Base-by-base conservation (phyloP, 2,888 invertebrate genomes). In the Heterodera filipjevi region DNA sequence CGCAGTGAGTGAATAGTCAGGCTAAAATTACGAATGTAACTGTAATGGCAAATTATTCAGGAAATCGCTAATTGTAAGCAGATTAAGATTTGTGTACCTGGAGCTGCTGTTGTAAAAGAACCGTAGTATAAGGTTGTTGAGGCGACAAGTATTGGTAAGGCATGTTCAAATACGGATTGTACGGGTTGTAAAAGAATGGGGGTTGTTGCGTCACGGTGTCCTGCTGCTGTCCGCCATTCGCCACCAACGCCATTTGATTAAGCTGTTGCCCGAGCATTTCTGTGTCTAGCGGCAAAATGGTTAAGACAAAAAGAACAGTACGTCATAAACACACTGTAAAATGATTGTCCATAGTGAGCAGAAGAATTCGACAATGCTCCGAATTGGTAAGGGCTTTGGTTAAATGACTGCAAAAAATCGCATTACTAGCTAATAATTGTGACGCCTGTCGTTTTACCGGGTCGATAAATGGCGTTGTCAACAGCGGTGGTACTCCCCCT, bases 401-500 rank as follows among this genome's bases (percentile, higher is more conserved):
- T 33, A 75, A 64, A 75, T 6, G 53, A 3, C 10, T 30, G 33
- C 16, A 35, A 68, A 44, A 46, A 46, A n/a, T n/a, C n/a, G n/a
- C n/a, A n/a, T n/a, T n/a, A n/a, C n/a, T 22, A 12, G 6, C 16
- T 14, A 14, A 49, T n/a, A n/a, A n/a, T n/a, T n/a, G n/a, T n/a
- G n/a, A n/a, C n/a, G 33, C 78, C n/a, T 35, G n/a, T 77, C 53
- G 53, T 27, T 39, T 30, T 77, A 75, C 75, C 66, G 75, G 75
- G 33, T 64, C 66, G 27, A 75, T 75, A 22, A 75, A 39, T 16
- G 75, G 75, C 12, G 75, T 75, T 44, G 66, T 75, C 66, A 75
- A 19, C 33, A 75, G 46, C 19, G 75, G 75, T 10, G 75, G 64
- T 3, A 59, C 30, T 27, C 59, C 30, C 46, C 46, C 32, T 44